Evolutionary conservation across 1,140 invertebrate species (phyloP).

Genomic region (Dendroctonus valens): DNA sequence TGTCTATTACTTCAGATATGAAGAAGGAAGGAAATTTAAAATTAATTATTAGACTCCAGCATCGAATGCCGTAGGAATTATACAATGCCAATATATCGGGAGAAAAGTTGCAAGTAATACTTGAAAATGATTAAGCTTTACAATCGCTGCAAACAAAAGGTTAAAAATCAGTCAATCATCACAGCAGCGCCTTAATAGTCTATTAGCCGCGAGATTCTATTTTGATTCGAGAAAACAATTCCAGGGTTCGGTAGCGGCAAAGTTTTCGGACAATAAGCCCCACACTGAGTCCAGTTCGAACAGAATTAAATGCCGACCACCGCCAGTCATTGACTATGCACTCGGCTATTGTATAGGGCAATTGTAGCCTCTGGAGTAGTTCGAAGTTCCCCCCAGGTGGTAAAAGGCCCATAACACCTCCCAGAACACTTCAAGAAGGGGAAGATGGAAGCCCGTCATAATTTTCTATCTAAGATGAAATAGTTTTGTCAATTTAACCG

Average conservation of each 20-base stretch:
- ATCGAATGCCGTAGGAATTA: no score
- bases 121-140: slow-evolving; percentile 25
- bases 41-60: no score
- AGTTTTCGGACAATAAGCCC: slow-evolving; percentile 39
- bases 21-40: no score
- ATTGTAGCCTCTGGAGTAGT: slow-evolving; percentile 51
- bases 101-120: slow-evolving; percentile 24
- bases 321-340: slow-evolving; percentile 45
- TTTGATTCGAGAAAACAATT: slow-evolving; percentile 33
- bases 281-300: slow-evolving; percentile 47
- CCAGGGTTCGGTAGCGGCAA: slow-evolving; percentile 35
- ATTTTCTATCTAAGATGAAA: no score
- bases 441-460: no score
- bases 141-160: slow-evolving; percentile 23
- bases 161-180: slow-evolving; percentile 32
- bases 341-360: slow-evolving; percentile 45
- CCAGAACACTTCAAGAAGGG: no score
- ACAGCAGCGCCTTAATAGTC: slow-evolving; percentile 24
- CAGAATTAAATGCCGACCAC: slow-evolving; percentile 48
- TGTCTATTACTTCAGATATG: no score
- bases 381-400: slow-evolving; percentile 45
- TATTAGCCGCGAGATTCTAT: slow-evolving; percentile 30
- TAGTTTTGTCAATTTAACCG: no score
- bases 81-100: no score
- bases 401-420: no score